A percentile compares a stretch with the other conserved stretches of the same genome.
These are phyloP conservation scores for Nymphalis c-album DNA, from an alignment of 2,888 invertebrate species.

Conservation along the genomic window DNA sequence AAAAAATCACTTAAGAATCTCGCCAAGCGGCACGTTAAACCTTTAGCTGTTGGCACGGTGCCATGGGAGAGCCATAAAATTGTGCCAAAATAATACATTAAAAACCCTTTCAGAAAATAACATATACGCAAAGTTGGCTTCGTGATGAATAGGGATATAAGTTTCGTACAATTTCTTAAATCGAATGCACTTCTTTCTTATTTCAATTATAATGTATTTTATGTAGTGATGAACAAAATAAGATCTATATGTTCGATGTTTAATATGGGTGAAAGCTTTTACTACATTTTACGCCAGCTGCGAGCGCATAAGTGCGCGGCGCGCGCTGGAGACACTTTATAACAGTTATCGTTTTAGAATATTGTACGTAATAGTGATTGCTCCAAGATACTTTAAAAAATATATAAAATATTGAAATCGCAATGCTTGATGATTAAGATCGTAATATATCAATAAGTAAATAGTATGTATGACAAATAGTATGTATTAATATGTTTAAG, in stretches of 20 bases:
- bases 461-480: no score
- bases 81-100: constrained; percentile 78
- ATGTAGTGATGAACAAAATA: neutral
- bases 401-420: neutral
- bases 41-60: constrained; percentile 70
- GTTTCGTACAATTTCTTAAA: constrained; percentile 48
- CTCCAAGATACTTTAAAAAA: neutral
- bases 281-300: constrained; percentile 70
- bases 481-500: no score
- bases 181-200: constrained; percentile 54
- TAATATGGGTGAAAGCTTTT: constrained; percentile 77
- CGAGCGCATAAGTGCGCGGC: constrained; percentile 55
- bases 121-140: constrained; percentile 61
- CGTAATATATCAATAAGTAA: no score
- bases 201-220: constrained; percentile 62
- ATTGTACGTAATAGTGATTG: constrained; percentile 14
- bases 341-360: constrained; percentile 23
- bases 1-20: constrained; percentile 77
- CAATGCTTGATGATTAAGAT: neutral
- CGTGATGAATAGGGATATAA: constrained; percentile 47
- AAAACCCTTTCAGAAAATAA: constrained; percentile 68
- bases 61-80: constrained; percentile 57
- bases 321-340: constrained; percentile 11
- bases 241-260: constrained; percentile 27
- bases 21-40: constrained; percentile 67